Base-by-base conservation (phyloP, 2,888 invertebrate genomes). In the Scaptomyza cyrtandrae region DNA sequence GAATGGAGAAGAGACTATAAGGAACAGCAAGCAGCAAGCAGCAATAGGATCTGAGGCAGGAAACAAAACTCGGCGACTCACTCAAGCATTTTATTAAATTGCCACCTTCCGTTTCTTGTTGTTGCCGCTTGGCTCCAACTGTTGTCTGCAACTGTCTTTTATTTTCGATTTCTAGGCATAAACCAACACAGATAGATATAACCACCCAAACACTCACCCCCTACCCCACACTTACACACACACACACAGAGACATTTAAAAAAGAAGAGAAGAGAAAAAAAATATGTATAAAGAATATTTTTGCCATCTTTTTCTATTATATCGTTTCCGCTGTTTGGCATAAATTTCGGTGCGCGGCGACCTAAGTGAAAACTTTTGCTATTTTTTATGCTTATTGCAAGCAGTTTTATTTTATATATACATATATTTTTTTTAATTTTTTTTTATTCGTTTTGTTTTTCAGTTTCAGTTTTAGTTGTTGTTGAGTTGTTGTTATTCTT, bases 11-110 rank as follows among this genome's bases (percentile, higher is more conserved):
- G 9, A 39, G 49, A 31, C 35, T 31, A 16, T 35, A 39, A n/a
- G 37, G 43, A 37, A 44, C 58, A n/a, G n/a, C n/a, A n/a, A n/a
- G n/a, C n/a, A n/a, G 37, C 53, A 49, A 19, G 44, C 24, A 45
- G 14, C 45, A 45, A 6, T 61, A 64, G 53, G 45, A 53, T 41
- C 33, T 46, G 54, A 70, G 63, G 66, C 85, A 78, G 85, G 85
- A 86, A 87, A 86, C 85, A 82, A 87, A 87, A 86, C 87, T 85
- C 87, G 83, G 78, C 80, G 75, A 85, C 78, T 80, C 83, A 88
- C 86, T 90, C 88, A 86, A 90, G 88, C 89, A 81, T 90, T 90
- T 90, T 90, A 90, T 89, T 89, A 89, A 90, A 90, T 90, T 90
- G 88, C 86, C 89, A 89, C 90, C 89, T 90, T 90, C 89, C 89